phyloP scores from a whole-genome alignment of 2,888 invertebrate genomes.

The Deilephila porcellus region DNA sequence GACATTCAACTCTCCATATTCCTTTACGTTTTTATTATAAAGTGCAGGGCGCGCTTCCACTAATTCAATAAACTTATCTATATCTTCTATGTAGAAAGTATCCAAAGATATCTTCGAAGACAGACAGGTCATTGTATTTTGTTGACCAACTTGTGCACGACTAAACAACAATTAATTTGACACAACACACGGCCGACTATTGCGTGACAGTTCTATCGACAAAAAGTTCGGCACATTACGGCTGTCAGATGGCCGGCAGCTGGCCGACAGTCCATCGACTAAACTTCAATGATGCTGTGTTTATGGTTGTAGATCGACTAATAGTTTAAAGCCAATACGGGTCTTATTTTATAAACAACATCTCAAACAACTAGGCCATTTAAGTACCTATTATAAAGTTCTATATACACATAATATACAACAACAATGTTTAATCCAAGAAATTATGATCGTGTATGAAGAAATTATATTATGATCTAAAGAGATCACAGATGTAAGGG shows the following conservation, averaged over 20 bases:
- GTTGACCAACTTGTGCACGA: neutral
- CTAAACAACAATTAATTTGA: neutral
- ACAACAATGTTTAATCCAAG: neutral
- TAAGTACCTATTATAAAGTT: neutral
- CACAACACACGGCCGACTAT: neutral
- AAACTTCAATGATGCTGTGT: neutral
- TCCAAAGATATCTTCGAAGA: neutral
- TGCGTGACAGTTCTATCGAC: neutral
- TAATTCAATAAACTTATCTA: constrained; percentile 12
- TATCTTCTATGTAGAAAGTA: neutral
- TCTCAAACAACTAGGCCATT: neutral
- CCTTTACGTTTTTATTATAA: constrained; percentile 3
- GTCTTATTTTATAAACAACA: too few species aligned
- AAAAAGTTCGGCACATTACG: neutral
- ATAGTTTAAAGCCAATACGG: neutral
- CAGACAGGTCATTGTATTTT: neutral
- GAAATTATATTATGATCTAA: too few species aligned
- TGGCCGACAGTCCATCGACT: neutral
- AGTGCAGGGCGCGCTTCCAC: neutral
- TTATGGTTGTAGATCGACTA: constrained; percentile 1
- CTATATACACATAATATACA: neutral
- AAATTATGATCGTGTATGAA: neutral
- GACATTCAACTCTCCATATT: constrained; percentile 1
- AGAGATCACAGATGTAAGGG: too few species aligned
- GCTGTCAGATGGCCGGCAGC: neutral